Percentiles rank a stretch among this genome's conserved stretches.
phyloP scores from a whole-genome alignment of 2,113 vertebrate species.

The Lamprologus speciosus region DNA sequence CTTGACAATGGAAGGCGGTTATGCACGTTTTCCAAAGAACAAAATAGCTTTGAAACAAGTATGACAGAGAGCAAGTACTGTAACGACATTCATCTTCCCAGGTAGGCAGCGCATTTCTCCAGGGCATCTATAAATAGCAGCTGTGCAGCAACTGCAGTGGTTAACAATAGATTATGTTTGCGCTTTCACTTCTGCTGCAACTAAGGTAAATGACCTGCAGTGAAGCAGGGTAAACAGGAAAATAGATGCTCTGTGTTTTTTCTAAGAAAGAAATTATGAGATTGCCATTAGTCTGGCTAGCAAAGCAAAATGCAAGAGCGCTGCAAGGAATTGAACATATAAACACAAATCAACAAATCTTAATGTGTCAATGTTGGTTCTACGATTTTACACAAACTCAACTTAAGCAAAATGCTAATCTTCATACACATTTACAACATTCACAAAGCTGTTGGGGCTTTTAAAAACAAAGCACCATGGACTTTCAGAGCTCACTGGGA shows the following conservation, averaged over 20 bases:
- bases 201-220: conserved; percentile 33
- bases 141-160: conserved; percentile 10
- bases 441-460: not conserved
- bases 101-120: conserved; percentile 12
- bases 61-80: not conserved
- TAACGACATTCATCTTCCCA: not conserved
- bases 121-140: conserved; percentile 26
- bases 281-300: conserved; percentile 22
- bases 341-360: not conserved
- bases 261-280: conserved; percentile 9
- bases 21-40: not conserved
- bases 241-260: not conserved
- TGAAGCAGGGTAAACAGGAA: conserved; percentile 33
- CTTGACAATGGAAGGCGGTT: not conserved
- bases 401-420: not conserved
- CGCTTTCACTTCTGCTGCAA: conserved; percentile 24
- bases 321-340: not conserved
- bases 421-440: not conserved
- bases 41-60: conserved; percentile 2
- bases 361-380: not conserved
- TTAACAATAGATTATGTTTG: conserved; percentile 55
- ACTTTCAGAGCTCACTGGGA: not conserved
- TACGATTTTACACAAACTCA: not conserved
- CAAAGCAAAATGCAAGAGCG: not conserved
- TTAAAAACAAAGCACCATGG: not conserved